These are phyloP conservation scores for Latrodectus hesperus DNA, from an alignment of 2,888 invertebrate species.

Conservation along the genomic window DNA sequence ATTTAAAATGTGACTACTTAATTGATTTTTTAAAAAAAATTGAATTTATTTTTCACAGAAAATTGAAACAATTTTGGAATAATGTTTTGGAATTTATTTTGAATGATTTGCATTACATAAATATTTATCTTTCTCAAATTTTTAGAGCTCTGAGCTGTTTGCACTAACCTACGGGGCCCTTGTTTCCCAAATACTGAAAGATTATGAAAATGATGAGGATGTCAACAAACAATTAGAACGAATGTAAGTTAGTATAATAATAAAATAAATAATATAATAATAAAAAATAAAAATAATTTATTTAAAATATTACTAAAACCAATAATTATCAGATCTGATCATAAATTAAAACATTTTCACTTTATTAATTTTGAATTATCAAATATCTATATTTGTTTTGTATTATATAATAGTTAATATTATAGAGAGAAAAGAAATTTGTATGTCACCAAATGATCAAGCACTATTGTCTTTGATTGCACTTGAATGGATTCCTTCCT, in stretches of 20 bases:
- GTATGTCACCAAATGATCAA: too few species aligned
- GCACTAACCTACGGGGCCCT: conserved; percentile 98
- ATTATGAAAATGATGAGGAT: conserved; percentile 96
- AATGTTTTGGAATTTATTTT: too few species aligned
- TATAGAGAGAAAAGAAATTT: too few species aligned
- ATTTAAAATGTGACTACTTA: too few species aligned
- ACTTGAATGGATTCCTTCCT: too few species aligned
- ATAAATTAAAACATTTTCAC: not conserved
- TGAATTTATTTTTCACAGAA: too few species aligned
- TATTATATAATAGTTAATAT: too few species aligned
- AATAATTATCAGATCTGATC: not conserved
- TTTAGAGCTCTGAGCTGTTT: conserved; percentile 94
- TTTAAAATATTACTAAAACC: not conserved
- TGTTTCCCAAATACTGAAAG: conserved; percentile 96
- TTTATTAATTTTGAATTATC: too few species aligned
- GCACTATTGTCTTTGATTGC: too few species aligned
- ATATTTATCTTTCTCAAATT: conserved; percentile 12
- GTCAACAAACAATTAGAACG: conserved; percentile 97
- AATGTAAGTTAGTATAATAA: conserved; percentile 76
- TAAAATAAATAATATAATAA: not conserved
- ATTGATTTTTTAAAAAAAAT: too few species aligned
- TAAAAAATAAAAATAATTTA: not conserved
- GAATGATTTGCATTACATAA: not conserved
- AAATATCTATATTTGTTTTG: too few species aligned
- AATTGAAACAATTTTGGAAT: too few species aligned